Evolutionary conservation across 2,888 invertebrate species (phyloP).

Genomic region (Teinopalpus imperialis): DNA sequence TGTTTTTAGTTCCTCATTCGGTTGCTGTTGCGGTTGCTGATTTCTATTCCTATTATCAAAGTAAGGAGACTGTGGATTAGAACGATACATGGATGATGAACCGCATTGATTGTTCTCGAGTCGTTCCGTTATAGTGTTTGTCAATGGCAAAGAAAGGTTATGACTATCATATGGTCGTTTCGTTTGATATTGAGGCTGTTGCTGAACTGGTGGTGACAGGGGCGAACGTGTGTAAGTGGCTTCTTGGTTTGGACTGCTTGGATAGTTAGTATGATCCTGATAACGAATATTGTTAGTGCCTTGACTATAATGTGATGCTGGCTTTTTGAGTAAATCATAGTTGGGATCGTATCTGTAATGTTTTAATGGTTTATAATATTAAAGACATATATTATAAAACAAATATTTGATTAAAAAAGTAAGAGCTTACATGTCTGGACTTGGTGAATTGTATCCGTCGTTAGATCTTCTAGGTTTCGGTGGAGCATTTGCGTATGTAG

Average conservation of each 20-base stretch:
- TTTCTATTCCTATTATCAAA: conserved; percentile 69
- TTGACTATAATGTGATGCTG: conserved; percentile 76
- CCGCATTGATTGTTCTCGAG: conserved; percentile 56
- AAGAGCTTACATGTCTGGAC: conserved; percentile 83
- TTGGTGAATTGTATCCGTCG: conserved; percentile 89
- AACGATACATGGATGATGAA: conserved; percentile 58
- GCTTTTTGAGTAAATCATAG: conserved; percentile 78
- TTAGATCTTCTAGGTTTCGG: conserved; percentile 92
- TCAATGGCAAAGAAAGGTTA: conserved; percentile 70
- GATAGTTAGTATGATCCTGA: conserved; percentile 64
- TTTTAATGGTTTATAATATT: conserved; percentile 27
- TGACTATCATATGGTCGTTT: conserved; percentile 72
- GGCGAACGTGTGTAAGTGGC: conserved; percentile 77
- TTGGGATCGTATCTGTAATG: conserved; percentile 79
- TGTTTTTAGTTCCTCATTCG: conserved; percentile 43
- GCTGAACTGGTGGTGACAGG: conserved; percentile 68
- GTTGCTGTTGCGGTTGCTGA: conserved; percentile 48
- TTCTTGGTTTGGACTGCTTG: conserved; percentile 66
- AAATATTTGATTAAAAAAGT: conserved; percentile 1
- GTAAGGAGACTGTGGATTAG: conserved; percentile 76
- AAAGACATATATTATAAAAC: too few relatives aligned
- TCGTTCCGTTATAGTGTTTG: conserved; percentile 65
- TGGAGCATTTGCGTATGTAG: conserved; percentile 94
- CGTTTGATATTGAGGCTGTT: conserved; percentile 56
- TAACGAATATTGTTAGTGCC: conserved; percentile 67